phyloP scores from a whole-genome alignment of 2,888 invertebrate species.

The Mayetiola destructor region DNA sequence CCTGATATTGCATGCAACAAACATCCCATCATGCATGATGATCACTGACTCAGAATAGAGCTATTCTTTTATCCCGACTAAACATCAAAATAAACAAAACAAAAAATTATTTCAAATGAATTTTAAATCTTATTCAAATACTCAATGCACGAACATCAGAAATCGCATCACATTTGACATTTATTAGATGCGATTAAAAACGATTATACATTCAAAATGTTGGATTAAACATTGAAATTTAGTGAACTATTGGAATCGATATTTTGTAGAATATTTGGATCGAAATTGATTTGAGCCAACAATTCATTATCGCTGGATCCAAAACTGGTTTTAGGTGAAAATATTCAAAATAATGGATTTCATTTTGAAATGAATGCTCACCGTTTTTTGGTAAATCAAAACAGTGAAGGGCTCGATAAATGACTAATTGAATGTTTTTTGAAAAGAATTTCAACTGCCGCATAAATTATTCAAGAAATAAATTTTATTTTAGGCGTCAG shows the following conservation, averaged over 20 bases:
- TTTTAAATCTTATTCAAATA: conserved; percentile 12
- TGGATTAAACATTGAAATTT: conserved; percentile 1
- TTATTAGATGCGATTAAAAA: conserved; percentile 8
- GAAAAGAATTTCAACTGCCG: not conserved
- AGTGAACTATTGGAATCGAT: too few species aligned
- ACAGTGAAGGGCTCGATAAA: not conserved
- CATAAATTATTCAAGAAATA: conserved; percentile 9
- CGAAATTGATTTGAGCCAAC: too few species aligned
- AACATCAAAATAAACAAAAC: conserved; percentile 11
- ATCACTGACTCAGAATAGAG: too few species aligned
- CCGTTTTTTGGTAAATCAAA: not conserved
- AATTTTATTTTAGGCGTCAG: not conserved
- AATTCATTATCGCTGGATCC: too few species aligned
- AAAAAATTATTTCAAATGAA: conserved; percentile 13
- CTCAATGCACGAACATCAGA: too few species aligned
- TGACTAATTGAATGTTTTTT: not conserved
- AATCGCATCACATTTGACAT: conserved; percentile 6
- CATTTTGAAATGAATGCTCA: too few species aligned
- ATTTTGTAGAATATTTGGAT: too few species aligned
- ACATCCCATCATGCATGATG: too few species aligned
- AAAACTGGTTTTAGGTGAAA: too few species aligned
- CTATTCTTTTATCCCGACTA: too few species aligned
- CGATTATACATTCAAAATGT: not conserved
- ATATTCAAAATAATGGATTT: too few species aligned
- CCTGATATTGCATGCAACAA: too few species aligned